Evolutionary conservation across 2,888 invertebrate genomes (phyloP).

Genomic region (Drosophila sordidapex): DNA sequence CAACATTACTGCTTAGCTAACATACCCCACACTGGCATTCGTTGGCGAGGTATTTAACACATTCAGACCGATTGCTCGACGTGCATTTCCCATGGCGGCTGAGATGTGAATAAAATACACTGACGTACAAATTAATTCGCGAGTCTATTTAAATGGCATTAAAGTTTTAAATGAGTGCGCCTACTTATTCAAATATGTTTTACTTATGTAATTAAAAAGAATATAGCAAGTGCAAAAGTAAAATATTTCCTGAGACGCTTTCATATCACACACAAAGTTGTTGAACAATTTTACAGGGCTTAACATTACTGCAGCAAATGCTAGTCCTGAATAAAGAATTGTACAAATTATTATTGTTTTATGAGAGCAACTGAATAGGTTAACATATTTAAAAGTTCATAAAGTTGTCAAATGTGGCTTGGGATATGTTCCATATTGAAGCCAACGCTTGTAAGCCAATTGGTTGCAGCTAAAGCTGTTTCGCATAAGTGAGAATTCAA

Average conservation of each 20-base stretch:
- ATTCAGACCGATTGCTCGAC: conserved; percentile 20
- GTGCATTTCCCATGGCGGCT: conserved; percentile 30
- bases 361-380: conserved; percentile 48
- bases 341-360: conserved; percentile 19
- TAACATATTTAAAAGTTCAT: conserved; percentile 44
- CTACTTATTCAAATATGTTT: too few relatives aligned
- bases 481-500: neutral
- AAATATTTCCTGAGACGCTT: too few relatives aligned
- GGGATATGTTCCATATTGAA: conserved; percentile 3
- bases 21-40: neutral
- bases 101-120: too few relatives aligned
- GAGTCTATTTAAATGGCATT: too few relatives aligned
- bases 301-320: neutral
- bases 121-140: too few relatives aligned
- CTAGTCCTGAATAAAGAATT: neutral
- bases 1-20: too few relatives aligned
- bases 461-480: conserved; percentile 15
- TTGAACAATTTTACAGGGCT: too few relatives aligned
- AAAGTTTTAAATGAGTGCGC: too few relatives aligned
- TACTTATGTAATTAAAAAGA: too few relatives aligned
- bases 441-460: conserved; percentile 3
- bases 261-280: too few relatives aligned
- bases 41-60: conserved; percentile 1
- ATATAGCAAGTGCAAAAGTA: too few relatives aligned
- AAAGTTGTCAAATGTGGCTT: conserved; percentile 27